A percentile compares a stretch with the other conserved stretches of the same genome.
Evolutionary conservation across 1,140 invertebrate species (phyloP).

Genomic region (Drosophila miranda): DNA sequence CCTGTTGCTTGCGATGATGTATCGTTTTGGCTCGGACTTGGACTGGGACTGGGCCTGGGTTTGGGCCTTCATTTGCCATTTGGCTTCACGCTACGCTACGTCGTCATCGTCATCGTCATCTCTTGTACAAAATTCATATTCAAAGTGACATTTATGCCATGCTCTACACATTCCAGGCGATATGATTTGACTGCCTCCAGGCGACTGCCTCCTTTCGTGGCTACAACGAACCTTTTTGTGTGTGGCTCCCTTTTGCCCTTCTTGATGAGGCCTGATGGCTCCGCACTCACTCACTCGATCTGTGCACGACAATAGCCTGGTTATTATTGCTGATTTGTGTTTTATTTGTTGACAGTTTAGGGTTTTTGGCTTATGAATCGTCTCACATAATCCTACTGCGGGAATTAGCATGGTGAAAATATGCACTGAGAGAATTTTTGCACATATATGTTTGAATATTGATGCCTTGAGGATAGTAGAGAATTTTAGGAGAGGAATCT

Average conservation of each 20-base stretch:
- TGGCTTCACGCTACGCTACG: slow-evolving; percentile 71
- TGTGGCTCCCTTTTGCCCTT: slow-evolving; percentile 19
- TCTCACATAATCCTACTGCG: slow-evolving; percentile 42
- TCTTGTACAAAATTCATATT: slow-evolving; percentile 65
- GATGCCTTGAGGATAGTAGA: not conserved
- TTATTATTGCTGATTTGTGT: slow-evolving; percentile 77
- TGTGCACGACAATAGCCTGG: slow-evolving; percentile 48
- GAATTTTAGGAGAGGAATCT: too few relatives aligned
- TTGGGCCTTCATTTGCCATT: slow-evolving; percentile 43
- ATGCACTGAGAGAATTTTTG: slow-evolving; percentile 28
- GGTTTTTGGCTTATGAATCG: slow-evolving; percentile 74
- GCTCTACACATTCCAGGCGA: slow-evolving; percentile 78
- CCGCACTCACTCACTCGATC: slow-evolving; percentile 5
- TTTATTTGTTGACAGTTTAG: slow-evolving; percentile 79
- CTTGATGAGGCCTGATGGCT: slow-evolving; percentile 29
- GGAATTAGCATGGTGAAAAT: slow-evolving; percentile 23
- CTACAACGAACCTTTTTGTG: slow-evolving; percentile 31
- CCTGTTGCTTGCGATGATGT: slow-evolving; percentile 76
- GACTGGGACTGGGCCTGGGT: slow-evolving; percentile 6
- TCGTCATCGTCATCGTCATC: slow-evolving; percentile 53
- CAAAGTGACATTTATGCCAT: slow-evolving; percentile 79
- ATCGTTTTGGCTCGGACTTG: slow-evolving; percentile 52
- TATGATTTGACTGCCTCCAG: slow-evolving; percentile 66
- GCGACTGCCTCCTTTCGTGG: slow-evolving; percentile 4
- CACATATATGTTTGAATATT: not conserved